Evolutionary conservation across 1,140 invertebrate species (phyloP).

Genomic region (Schlechtendalia chinensis): DNA sequence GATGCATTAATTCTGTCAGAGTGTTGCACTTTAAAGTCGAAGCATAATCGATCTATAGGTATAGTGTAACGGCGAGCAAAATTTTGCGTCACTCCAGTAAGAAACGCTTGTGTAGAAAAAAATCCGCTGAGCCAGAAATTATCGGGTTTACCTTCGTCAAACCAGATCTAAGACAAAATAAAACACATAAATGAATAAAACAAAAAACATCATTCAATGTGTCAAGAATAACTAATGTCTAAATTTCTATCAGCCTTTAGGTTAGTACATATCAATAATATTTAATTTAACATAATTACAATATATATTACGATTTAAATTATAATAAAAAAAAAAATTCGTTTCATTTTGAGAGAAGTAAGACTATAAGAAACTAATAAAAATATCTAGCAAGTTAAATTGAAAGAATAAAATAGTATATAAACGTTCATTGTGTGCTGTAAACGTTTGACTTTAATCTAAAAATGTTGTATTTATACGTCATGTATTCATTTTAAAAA

Average conservation of each 20-base stretch:
- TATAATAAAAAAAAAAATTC: background rate
- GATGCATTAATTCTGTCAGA: conserved; percentile 55
- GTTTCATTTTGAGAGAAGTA: background rate
- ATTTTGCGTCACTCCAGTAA: conserved; percentile 90
- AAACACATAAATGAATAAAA: background rate
- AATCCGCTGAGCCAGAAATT: conserved; percentile 93
- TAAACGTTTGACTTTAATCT: background rate
- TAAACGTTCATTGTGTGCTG: background rate
- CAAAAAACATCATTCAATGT: background rate
- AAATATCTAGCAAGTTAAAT: background rate
- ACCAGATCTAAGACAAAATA: conserved; percentile 66
- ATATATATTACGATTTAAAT: background rate
- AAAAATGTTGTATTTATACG: conserved; percentile 4
- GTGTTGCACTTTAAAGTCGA: conserved; percentile 71
- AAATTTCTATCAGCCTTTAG: too few species aligned
- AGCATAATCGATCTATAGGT: conserved; percentile 82
- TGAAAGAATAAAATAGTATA: background rate
- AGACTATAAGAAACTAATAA: background rate
- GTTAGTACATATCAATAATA: too few species aligned
- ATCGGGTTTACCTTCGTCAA: conserved; percentile 71
- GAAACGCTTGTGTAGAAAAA: conserved; percentile 90
- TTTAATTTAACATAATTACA: too few species aligned
- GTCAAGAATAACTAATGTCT: background rate
- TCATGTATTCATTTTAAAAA: conserved; percentile 10
- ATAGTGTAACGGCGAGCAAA: conserved; percentile 83